Percentiles rank a stretch among this genome's conserved stretches.
phyloP scores from a whole-genome alignment of 2,797 vertebrate genomes.

The Hirundo rustica region DNA sequence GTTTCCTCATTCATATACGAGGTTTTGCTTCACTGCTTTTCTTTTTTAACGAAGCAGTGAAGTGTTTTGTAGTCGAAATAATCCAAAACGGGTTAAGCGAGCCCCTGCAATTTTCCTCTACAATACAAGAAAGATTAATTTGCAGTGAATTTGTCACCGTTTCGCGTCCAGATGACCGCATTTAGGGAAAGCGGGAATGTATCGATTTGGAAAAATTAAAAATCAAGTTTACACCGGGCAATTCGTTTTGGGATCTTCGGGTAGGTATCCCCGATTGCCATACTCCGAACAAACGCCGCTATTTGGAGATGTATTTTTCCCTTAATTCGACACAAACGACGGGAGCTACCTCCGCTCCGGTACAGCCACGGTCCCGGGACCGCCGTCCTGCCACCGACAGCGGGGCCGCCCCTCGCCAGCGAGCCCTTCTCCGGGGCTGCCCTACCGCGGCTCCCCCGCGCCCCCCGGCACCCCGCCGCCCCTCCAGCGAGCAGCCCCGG shows the following conservation, averaged over 20 bases:
- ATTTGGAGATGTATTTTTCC: accelerated
- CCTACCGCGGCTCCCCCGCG: neutral
- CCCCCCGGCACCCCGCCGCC: too few species aligned
- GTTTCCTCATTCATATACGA: neutral
- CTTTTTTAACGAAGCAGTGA: neutral
- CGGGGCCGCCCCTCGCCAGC: neutral
- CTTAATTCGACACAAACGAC: neutral
- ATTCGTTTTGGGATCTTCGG: neutral
- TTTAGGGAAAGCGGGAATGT: neutral
- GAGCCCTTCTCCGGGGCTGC: too few species aligned
- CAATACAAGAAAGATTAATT: neutral
- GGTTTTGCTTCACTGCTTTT: neutral
- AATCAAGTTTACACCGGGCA: neutral
- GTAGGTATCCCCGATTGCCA: neutral
- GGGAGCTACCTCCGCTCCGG: neutral
- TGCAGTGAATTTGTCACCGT: neutral
- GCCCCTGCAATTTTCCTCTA: neutral
- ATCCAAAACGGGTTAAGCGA: neutral
- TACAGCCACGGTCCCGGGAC: accelerated
- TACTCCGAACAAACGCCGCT: neutral
- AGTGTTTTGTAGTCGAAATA: neutral
- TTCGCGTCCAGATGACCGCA: neutral
- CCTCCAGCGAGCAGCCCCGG: neutral
- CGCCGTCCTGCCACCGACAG: neutral
- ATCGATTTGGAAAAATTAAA: neutral